Conservation (phyloP, 2,113 vertebrate genomes). For the Porphyrio hochstetteri region DNA sequence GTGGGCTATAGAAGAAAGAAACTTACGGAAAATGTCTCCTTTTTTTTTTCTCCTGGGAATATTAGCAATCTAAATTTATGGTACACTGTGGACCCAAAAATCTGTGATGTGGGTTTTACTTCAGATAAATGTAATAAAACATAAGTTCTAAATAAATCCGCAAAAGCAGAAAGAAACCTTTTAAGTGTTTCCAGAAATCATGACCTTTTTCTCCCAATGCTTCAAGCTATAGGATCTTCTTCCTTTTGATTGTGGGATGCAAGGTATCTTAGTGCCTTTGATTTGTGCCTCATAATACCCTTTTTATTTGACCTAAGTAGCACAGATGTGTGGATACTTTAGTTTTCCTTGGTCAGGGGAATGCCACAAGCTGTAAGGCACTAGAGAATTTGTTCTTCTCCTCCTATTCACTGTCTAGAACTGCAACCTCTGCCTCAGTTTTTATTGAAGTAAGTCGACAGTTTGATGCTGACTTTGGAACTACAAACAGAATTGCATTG, state of each 20-base stretch:
- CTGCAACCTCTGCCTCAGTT: background rate
- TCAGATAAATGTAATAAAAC: background rate
- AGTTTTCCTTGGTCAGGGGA: background rate
- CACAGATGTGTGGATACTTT: background rate
- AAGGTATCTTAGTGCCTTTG: background rate
- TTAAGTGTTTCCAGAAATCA: background rate
- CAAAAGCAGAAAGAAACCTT: background rate
- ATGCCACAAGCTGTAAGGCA: background rate
- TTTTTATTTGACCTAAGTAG: background rate
- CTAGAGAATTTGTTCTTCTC: background rate
- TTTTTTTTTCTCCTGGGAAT: background rate
- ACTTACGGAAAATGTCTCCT: background rate
- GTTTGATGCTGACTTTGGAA: background rate
- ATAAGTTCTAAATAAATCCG: background rate
- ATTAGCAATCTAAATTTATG: background rate
- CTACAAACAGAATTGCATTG: background rate
- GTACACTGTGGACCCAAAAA: background rate
- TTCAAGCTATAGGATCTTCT: background rate
- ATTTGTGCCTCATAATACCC: background rate
- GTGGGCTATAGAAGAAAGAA: background rate
- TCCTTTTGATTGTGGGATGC: background rate
- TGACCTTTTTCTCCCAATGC: background rate
- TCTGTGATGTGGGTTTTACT: background rate
- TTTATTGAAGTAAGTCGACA: background rate
- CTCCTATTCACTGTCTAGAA: background rate